Conservation (phyloP, 2,888 invertebrate species). For the Petrolisthes manimaculis region DNA sequence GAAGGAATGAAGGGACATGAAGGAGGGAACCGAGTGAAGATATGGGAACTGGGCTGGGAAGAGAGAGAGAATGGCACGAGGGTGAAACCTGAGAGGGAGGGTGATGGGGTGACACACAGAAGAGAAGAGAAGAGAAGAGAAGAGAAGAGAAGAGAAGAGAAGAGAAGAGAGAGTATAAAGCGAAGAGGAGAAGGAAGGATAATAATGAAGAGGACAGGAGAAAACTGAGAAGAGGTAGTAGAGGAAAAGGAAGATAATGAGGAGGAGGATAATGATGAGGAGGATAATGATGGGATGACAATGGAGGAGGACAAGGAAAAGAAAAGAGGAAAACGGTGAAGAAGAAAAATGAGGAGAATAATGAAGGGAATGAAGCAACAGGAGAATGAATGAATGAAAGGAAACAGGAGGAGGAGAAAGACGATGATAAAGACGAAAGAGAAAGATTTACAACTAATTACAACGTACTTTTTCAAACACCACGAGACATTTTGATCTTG, state of each 20-base stretch:
- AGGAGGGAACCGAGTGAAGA: no score
- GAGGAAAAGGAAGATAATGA: background rate
- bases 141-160: conserved; percentile 1
- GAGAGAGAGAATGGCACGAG: no score
- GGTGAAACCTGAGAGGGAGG: no score
- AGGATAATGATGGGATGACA: no score
- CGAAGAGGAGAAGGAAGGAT: background rate
- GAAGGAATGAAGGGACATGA: no score
- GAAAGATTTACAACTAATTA: background rate
- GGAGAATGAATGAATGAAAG: background rate
- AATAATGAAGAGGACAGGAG: background rate
- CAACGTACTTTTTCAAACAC: background rate
- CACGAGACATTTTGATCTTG: no score
- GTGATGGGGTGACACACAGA: no score
- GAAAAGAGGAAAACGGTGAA: no score
- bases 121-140: no score
- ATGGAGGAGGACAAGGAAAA: no score
- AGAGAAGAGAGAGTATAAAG: background rate
- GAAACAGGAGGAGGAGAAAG: background rate
- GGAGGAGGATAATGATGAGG: background rate
- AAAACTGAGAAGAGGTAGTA: background rate
- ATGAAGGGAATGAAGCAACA: background rate
- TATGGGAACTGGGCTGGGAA: no score
- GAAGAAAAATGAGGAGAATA: background rate
- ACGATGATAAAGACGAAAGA: background rate